Evolutionary conservation across 2,888 invertebrate genomes (phyloP).

Genomic region (Netelia virgata): DNA sequence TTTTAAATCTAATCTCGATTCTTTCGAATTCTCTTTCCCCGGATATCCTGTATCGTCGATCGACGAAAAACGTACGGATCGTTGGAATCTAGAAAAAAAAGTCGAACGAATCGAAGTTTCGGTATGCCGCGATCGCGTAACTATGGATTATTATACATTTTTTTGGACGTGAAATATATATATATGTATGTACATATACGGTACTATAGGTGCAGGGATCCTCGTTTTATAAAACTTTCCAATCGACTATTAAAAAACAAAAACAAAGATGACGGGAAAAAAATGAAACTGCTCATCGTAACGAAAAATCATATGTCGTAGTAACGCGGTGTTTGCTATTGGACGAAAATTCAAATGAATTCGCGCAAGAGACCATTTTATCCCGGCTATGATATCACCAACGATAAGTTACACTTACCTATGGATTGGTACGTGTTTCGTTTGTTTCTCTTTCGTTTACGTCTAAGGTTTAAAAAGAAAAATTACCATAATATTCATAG

Average conservation of each 20-base stretch:
- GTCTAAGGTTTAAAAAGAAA: background rate
- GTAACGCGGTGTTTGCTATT: background rate
- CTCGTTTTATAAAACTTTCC: constrained; percentile 42
- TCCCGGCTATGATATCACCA: constrained; percentile 9
- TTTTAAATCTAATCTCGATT: background rate
- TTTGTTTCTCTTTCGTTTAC: constrained; percentile 33
- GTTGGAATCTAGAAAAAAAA: background rate
- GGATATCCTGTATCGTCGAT: background rate
- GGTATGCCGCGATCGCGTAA: background rate
- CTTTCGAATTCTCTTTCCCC: background rate
- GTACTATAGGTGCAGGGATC: constrained; percentile 55
- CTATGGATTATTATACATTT: constrained; percentile 9
- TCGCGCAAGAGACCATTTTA: constrained; percentile 3
- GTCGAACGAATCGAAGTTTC: background rate
- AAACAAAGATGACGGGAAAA: background rate
- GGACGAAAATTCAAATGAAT: constrained; percentile 12
- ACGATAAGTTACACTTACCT: constrained; percentile 8
- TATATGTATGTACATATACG: constrained; percentile 63
- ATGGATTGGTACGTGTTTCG: background rate
- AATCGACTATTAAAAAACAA: background rate
- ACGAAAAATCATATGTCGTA: constrained; percentile 7
- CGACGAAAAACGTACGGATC: too few relatives aligned
- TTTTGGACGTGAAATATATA: constrained; percentile 48
- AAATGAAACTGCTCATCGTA: background rate
- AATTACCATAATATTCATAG: constrained; percentile 49